phyloP scores from a whole-genome alignment of 23 tunicate species.

The Ascidia mentula region DNA sequence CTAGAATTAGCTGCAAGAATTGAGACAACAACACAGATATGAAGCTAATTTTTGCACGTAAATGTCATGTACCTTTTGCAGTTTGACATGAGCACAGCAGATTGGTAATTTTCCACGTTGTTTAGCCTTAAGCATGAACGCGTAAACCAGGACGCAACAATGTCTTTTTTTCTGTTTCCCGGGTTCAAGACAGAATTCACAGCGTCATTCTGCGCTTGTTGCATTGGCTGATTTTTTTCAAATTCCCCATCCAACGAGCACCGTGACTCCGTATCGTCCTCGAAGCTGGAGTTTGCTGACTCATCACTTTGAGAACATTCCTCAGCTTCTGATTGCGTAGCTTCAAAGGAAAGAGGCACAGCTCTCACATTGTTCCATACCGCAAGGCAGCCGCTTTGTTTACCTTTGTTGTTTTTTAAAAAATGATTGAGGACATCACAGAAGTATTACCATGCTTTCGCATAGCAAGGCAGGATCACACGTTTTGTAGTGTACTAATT shows the following conservation, averaged over 20 bases:
- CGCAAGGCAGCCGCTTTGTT: neutral
- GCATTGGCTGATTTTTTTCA: neutral
- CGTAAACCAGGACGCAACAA: neutral
- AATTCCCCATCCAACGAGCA: too few species aligned
- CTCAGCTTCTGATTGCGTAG: neutral
- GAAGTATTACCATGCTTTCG: too few species aligned
- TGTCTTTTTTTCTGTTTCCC: neutral
- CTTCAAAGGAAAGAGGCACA: neutral
- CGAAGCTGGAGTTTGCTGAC: neutral
- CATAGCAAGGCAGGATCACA: too few species aligned
- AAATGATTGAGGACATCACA: too few species aligned
- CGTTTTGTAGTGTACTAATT: too few species aligned
- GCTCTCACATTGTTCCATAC: neutral
- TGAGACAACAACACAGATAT: too few species aligned
- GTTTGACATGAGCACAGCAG: neutral
- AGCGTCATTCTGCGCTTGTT: neutral
- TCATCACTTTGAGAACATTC: neutral
- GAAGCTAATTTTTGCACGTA: too few species aligned
- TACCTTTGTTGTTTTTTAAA: too few species aligned
- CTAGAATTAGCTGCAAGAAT: too few species aligned
- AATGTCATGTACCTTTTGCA: neutral
- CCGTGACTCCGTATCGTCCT: neutral
- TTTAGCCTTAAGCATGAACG: neutral
- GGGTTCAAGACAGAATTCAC: neutral
- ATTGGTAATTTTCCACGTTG: neutral